Evolutionary conservation across 23 tunicate species (phyloP).

Genomic region (Halocynthia aurantium): DNA sequence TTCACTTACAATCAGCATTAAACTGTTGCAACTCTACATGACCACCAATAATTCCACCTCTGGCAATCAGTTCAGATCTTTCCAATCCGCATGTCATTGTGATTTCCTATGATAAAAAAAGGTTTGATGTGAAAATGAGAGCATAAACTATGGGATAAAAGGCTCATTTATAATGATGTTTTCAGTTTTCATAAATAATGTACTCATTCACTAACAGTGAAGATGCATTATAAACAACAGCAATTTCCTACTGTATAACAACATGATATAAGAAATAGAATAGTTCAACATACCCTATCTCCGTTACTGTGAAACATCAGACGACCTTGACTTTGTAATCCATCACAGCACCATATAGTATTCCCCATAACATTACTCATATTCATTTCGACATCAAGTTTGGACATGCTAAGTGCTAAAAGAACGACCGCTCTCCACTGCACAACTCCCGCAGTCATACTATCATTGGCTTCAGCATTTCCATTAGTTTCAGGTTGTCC

Average conservation of each 20-base stretch:
- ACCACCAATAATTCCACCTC: slow-evolving; percentile 84
- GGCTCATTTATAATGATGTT: too few species aligned
- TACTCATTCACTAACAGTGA: too few species aligned
- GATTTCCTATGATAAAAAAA: slow-evolving; percentile 40
- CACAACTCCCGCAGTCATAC: background rate
- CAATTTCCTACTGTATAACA: background rate
- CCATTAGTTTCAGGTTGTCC: background rate
- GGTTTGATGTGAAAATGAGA: too few species aligned
- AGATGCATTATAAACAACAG: too few species aligned
- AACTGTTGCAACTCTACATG: slow-evolving; percentile 57
- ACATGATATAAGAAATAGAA: background rate
- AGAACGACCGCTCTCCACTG: slow-evolving; percentile 68
- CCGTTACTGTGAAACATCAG: slow-evolving; percentile 39
- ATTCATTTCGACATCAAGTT: slow-evolving; percentile 81
- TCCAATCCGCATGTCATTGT: slow-evolving; percentile 54
- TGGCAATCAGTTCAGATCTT: slow-evolving; percentile 55
- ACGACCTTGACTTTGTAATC: slow-evolving; percentile 34
- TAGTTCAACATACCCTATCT: slow-evolving; percentile 46
- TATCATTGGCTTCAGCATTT: background rate
- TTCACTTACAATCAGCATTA: slow-evolving; percentile 61
- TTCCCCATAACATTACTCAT: slow-evolving; percentile 97
- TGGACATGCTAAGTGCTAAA: slow-evolving; percentile 44
- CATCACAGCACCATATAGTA: slow-evolving; percentile 79
- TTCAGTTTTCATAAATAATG: too few species aligned
- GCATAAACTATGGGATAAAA: too few species aligned